Conservation (phyloP, 2,797 vertebrate genomes). For the Falco naumanni region DNA sequence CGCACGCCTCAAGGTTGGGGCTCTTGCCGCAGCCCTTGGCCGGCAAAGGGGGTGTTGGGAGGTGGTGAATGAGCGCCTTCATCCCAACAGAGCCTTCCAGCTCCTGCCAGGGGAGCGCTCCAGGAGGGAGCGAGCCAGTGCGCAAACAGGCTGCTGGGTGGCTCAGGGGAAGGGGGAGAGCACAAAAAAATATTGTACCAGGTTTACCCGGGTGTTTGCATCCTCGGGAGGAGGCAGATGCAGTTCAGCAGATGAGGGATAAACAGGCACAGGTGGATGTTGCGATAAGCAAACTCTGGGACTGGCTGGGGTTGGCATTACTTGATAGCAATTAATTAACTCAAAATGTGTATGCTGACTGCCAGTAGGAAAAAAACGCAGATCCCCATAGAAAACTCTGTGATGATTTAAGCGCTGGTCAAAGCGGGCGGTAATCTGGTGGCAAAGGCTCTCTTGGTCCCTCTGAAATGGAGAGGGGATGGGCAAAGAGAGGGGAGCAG, state of each 20-base stretch:
- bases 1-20: not conserved
- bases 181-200: not conserved
- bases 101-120: not conserved
- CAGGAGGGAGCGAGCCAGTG: not conserved
- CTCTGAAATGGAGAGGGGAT: not conserved
- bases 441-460: not conserved
- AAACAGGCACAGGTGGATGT: slow-evolving; percentile 34
- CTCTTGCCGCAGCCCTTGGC: not conserved
- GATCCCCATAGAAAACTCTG: not conserved
- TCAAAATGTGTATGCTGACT: not conserved
- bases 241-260: not conserved
- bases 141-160: not conserved
- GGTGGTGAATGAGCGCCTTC: not conserved
- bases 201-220: not conserved
- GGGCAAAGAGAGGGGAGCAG: not conserved
- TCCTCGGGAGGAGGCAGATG: not conserved
- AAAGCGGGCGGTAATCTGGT: not conserved
- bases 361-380: rapidly evolving
- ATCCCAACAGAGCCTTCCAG: not conserved
- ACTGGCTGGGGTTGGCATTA: not conserved
- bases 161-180: not conserved
- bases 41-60: not conserved
- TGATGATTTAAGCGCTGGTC: not conserved
- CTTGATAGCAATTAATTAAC: slow-evolving; percentile 12
- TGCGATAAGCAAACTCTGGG: slow-evolving; percentile 20